These are phyloP conservation scores for Dromius quadrimaculatus DNA, from an alignment of 2,888 invertebrate species.

Conservation along the genomic window DNA sequence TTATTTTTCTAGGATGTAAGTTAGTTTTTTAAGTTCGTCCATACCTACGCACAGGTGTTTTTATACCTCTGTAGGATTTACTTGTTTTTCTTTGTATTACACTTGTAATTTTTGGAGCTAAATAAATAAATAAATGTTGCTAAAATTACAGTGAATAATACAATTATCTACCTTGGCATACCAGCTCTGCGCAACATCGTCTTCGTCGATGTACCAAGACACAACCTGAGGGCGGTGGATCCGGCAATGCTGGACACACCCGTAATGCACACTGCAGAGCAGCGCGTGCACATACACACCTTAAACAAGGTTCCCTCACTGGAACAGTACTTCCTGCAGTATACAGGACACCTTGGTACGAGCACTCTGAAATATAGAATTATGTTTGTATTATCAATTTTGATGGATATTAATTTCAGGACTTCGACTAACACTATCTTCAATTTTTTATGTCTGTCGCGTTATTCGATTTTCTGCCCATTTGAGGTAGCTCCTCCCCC, in stretches of 20 bases:
- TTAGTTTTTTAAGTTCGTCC: no score
- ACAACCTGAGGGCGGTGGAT: slow-evolving; percentile 81
- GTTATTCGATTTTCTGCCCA: no score
- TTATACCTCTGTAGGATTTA: no score
- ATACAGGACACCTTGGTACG: slow-evolving; percentile 79
- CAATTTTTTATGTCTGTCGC: no score
- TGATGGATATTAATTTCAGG: no score
- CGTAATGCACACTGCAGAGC: slow-evolving; percentile 82
- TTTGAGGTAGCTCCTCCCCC: no score
- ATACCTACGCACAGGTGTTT: no score
- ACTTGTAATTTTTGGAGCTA: no score
- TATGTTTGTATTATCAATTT: no score
- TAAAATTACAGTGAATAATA: slow-evolving; percentile 14
- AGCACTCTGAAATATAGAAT: slow-evolving; percentile 78
- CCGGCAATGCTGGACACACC: slow-evolving; percentile 81
- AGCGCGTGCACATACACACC: slow-evolving; percentile 80
- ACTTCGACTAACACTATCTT: no score
- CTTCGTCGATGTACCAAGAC: slow-evolving; percentile 76
- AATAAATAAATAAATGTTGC: slow-evolving; percentile 57
- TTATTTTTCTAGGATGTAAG: no score
- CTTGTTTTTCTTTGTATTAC: no score
- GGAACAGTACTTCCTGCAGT: slow-evolving; percentile 75
- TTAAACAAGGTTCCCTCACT: slow-evolving; percentile 82
- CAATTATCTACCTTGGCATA: slow-evolving; percentile 73
- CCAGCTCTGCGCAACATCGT: slow-evolving; percentile 82